Conservation (phyloP, 2,888 invertebrate species). For the Orthonevra nobilis region DNA sequence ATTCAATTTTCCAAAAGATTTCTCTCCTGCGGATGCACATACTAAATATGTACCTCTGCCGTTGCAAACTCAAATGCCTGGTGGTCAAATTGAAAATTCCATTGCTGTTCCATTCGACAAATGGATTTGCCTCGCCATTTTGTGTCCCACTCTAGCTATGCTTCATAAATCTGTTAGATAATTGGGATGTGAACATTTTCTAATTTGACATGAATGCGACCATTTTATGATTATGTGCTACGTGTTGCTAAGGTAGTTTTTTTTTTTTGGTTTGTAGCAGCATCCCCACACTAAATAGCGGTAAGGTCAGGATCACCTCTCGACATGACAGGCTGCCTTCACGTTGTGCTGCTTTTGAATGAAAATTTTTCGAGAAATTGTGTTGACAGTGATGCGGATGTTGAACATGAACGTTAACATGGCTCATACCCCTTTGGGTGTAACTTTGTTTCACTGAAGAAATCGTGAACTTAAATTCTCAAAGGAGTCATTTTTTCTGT, state of each 20-base stretch:
- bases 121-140: conserved; percentile 6
- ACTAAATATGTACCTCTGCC: too few species aligned
- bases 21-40: too few species aligned
- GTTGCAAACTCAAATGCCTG: too few species aligned
- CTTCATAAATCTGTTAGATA: conserved; percentile 61
- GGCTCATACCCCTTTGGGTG: conserved; percentile 35
- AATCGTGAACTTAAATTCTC: conserved; percentile 59
- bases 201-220: conserved; percentile 63
- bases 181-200: conserved; percentile 62
- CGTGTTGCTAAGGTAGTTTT: conserved; percentile 45
- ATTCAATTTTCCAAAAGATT: too few species aligned
- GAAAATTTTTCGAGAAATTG: conserved; percentile 1
- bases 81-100: conserved; percentile 50
- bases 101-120: conserved; percentile 41
- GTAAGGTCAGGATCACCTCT: conserved; percentile 12
- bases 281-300: too few species aligned
- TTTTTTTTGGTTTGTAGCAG: too few species aligned
- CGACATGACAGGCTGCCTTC: conserved; percentile 3
- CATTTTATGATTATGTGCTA: conserved; percentile 55
- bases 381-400: conserved; percentile 19
- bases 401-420: conserved; percentile 9
- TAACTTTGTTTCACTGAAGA: conserved; percentile 38
- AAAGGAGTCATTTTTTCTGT: conserved; percentile 59
- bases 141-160: conserved; percentile 3
- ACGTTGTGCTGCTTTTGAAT: conserved; percentile 24